A percentile compares a stretch with the other conserved stretches of the same genome.
These are phyloP conservation scores for Regulus satrapa DNA, from an alignment of 2,113 vertebrate genomes.

Conservation along the genomic window DNA sequence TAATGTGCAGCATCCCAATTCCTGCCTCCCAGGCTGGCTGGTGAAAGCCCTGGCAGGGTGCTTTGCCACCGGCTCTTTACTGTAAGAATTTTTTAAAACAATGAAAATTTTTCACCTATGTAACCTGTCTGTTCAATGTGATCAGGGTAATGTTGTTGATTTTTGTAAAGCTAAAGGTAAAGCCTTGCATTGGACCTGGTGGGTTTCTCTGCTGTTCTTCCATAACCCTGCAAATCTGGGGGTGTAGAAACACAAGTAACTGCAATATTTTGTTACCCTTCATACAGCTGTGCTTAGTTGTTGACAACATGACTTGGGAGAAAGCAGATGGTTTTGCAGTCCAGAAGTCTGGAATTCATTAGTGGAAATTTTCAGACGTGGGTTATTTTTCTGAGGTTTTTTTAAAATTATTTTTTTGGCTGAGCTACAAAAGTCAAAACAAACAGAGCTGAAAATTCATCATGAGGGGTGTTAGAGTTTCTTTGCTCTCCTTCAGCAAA, in stretches of 20 bases:
- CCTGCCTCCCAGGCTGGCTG: background rate
- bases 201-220: background rate
- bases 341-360: conserved; percentile 68
- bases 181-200: background rate
- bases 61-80: background rate
- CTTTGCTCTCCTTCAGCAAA: conserved; percentile 30
- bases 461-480: background rate
- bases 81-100: background rate
- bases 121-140: background rate
- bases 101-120: rapidly evolving
- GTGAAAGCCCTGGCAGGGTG: background rate
- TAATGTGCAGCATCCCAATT: background rate
- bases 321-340: conserved; percentile 28
- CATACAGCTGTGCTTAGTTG: conserved; percentile 48
- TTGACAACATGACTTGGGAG: conserved; percentile 59
- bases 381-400: background rate
- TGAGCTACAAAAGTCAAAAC: conserved; percentile 49
- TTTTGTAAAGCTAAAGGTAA: background rate
- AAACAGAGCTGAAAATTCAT: conserved; percentile 54
- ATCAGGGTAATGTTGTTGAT: background rate
- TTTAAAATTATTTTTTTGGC: background rate
- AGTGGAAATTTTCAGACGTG: conserved; percentile 47
- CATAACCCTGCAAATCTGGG: background rate
- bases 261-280: conserved; percentile 29
- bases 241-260: background rate